Evolutionary conservation across 1,140 invertebrate species (phyloP), one percentile per base, ranked within the genome.

Genomic region (Musca domestica): DNA sequence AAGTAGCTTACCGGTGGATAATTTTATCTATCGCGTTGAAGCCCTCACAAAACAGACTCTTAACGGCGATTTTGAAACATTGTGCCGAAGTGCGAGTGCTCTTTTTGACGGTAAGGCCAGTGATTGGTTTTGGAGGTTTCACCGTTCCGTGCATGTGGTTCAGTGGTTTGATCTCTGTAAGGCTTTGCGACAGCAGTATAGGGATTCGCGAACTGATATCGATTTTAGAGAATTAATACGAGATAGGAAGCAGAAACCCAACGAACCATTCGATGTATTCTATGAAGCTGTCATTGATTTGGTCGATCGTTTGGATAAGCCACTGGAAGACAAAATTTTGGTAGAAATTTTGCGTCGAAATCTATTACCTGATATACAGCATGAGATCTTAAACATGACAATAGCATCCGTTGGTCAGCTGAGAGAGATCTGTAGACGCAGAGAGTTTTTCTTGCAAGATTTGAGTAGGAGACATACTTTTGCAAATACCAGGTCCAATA

Each of bases 201-300:
- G 19, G n/a, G 51, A 67, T 25, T 25, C 23, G 6, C 6, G 66
- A n/a, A 58, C 66, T 15, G 66, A 67, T n/a, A 19, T 54, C 25
- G 49, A 67, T n/a, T n/a, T n/a, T n/a, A n/a, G n/a, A n/a, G n/a
- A n/a, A n/a, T n/a, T n/a, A n/a, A n/a, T n/a, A n/a, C n/a, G n/a
- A n/a, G n/a, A n/a, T n/a, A n/a, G n/a, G n/a, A n/a, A n/a, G n/a
- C n/a, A n/a, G n/a, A n/a, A n/a, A n/a, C n/a, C n/a, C n/a, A n/a
- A n/a, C n/a, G n/a, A n/a, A n/a, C n/a, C n/a, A n/a, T n/a, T n/a
- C 19, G 12, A 49, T 22, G 3, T 47, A 19, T n/a, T n/a, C n/a
- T n/a, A n/a, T n/a, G n/a, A n/a, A n/a, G n/a, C n/a, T n/a, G n/a
- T n/a, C n/a, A n/a, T n/a, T n/a, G n/a, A n/a, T n/a, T n/a, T 68